Evolutionary conservation across 2,888 invertebrate species (phyloP).

Genomic region (Achlya flavicornis): DNA sequence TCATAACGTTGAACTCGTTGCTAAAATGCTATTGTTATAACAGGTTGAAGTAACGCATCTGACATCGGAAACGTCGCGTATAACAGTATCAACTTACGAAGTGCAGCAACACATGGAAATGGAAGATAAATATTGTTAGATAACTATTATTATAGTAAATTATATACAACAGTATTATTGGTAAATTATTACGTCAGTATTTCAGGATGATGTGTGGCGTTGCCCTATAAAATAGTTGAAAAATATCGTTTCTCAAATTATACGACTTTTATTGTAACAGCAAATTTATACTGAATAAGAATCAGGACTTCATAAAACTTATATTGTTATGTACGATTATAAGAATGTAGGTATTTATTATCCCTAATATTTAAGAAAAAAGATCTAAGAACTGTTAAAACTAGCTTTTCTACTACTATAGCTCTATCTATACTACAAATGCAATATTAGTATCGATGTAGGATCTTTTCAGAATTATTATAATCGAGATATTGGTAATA

Average conservation of each 20-base stretch:
- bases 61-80: slow-evolving; percentile 67
- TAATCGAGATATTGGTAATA: too few species aligned
- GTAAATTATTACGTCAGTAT: too few species aligned
- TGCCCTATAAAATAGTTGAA: not conserved
- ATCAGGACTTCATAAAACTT: too few species aligned
- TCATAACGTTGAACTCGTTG: slow-evolving; percentile 11
- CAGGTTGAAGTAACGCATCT: slow-evolving; percentile 75
- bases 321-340: too few species aligned
- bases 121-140: slow-evolving; percentile 44
- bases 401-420: not conserved
- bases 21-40: slow-evolving; percentile 26
- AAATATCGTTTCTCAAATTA: not conserved
- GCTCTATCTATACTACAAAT: too few species aligned
- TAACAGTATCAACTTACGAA: slow-evolving; percentile 70
- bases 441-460: too few species aligned
- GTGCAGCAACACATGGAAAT: slow-evolving; percentile 51
- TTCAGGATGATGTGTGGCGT: not conserved
- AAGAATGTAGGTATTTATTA: not conserved
- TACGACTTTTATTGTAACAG: too few species aligned
- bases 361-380: not conserved
- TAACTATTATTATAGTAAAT: slow-evolving; percentile 17
- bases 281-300: too few species aligned
- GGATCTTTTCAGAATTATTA: too few species aligned
- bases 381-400: not conserved
- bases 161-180: slow-evolving; percentile 12